phyloP scores from a whole-genome alignment of 2,113 vertebrate genomes.

The Emydura subglobosa region DNA sequence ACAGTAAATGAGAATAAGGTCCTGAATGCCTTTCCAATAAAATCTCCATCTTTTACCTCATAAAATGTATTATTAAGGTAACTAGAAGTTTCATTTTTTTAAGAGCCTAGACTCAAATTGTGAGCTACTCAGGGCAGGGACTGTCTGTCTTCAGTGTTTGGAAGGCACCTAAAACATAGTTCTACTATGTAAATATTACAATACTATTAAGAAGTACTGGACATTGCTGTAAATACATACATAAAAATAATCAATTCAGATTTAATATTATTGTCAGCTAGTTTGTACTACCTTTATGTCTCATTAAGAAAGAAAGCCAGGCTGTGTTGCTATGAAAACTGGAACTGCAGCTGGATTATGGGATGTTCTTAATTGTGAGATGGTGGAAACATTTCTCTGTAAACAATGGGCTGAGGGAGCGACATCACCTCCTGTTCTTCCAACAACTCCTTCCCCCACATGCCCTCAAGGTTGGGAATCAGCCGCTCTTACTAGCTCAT shows the following conservation, averaged over 20 bases:
- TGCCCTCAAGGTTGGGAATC: conserved; percentile 84
- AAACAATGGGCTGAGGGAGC: conserved; percentile 85
- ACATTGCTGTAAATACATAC: neutral
- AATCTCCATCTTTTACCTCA: neutral
- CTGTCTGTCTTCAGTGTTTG: neutral
- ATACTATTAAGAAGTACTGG: neutral
- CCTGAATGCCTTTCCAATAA: neutral
- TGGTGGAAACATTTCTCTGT: conserved; percentile 91
- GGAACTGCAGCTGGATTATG: conserved; percentile 90
- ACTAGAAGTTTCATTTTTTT: neutral
- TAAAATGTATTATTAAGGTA: neutral
- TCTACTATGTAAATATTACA: neutral
- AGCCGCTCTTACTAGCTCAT: conserved; percentile 59
- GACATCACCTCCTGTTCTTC: conserved; percentile 77
- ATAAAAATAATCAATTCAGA: neutral
- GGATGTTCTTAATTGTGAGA: conserved; percentile 87
- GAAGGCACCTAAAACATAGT: neutral
- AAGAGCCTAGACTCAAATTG: neutral
- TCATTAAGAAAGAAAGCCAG: conserved; percentile 82
- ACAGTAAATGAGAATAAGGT: neutral
- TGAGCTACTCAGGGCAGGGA: neutral
- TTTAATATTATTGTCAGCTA: neutral
- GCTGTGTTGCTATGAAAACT: conserved; percentile 91
- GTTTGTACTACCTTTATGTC: neutral
- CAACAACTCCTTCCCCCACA: conserved; percentile 76